phyloP scores from a whole-genome alignment of 2,797 vertebrate genomes.

The Brachymystax lenok region DNA sequence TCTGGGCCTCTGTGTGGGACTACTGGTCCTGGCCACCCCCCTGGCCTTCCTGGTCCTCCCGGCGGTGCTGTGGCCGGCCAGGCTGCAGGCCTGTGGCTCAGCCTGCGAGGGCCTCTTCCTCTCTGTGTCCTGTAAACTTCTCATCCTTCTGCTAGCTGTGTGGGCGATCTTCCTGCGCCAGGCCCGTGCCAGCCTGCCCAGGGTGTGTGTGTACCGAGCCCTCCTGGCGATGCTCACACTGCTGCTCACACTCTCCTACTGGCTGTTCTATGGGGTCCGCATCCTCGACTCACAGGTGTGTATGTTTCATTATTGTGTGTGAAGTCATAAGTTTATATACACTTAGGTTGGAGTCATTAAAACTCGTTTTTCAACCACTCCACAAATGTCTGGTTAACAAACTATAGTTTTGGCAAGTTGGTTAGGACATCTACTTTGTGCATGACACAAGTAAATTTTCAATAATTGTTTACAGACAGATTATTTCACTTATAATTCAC shows the following conservation, averaged over 20 bases:
- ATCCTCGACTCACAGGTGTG: conserved; percentile 88
- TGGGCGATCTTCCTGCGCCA: conserved; percentile 93
- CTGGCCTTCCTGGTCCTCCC: conserved; percentile 92
- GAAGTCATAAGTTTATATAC: too few species aligned
- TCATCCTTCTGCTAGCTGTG: conserved; percentile 91
- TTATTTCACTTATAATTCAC: too few species aligned
- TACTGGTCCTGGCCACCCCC: conserved; percentile 89
- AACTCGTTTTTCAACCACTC: too few species aligned
- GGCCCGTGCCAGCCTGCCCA: conserved; percentile 81
- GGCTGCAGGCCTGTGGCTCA: conserved; percentile 87
- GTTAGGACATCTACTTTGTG: too few species aligned
- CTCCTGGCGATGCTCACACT: conserved; percentile 89
- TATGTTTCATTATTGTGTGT: conserved; percentile 9
- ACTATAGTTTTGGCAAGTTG: too few species aligned
- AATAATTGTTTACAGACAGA: too few species aligned
- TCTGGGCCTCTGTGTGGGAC: conserved; percentile 78
- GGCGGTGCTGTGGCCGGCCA: conserved; percentile 87
- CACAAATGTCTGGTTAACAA: too few species aligned
- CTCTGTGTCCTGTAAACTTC: conserved; percentile 94
- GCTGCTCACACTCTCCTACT: conserved; percentile 93
- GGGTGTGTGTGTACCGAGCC: conserved; percentile 89
- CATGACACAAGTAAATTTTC: too few species aligned
- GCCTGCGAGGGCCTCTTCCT: conserved; percentile 96
- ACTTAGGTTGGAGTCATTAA: too few species aligned
- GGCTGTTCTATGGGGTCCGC: conserved; percentile 96